A percentile compares a stretch with the other conserved stretches of the same genome.
phyloP scores from a whole-genome alignment of 2,797 vertebrate genomes.

The Phaenicophaeus curvirostris region DNA sequence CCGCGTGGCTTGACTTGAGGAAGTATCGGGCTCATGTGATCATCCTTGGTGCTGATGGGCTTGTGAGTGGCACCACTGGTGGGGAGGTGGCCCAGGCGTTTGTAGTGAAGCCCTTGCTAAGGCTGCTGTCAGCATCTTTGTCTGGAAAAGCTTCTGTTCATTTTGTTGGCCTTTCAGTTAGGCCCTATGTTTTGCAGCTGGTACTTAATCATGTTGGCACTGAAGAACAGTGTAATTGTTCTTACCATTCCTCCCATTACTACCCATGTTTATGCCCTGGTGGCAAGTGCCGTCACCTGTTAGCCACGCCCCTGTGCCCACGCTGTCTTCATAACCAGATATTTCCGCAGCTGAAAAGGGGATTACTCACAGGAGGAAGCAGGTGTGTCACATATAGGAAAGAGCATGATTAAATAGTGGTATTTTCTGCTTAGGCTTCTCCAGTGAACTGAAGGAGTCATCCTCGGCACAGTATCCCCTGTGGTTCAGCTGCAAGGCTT shows the following conservation, averaged over 20 bases:
- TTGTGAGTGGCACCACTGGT: background rate
- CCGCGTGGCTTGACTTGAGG: background rate
- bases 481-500: background rate
- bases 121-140: background rate
- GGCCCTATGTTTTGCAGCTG: slow-evolving; percentile 12
- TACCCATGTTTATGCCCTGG: background rate
- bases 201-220: background rate
- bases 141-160: background rate
- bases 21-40: background rate
- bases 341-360: slow-evolving; percentile 38
- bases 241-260: background rate
- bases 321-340: slow-evolving; percentile 13
- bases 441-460: background rate
- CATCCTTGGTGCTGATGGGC: background rate
- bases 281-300: background rate
- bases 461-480: background rate
- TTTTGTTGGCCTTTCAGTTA: background rate
- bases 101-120: background rate
- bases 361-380: slow-evolving; percentile 60
- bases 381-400: slow-evolving; percentile 45
- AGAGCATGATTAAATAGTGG: slow-evolving; percentile 1
- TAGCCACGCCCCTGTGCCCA: background rate
- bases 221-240: background rate
- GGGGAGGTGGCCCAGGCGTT: background rate
- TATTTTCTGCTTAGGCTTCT: slow-evolving; percentile 38